These are phyloP conservation scores for Mellivora capensis DNA, from an alignment of 2,113 vertebrate genomes.

Conservation along the genomic window DNA sequence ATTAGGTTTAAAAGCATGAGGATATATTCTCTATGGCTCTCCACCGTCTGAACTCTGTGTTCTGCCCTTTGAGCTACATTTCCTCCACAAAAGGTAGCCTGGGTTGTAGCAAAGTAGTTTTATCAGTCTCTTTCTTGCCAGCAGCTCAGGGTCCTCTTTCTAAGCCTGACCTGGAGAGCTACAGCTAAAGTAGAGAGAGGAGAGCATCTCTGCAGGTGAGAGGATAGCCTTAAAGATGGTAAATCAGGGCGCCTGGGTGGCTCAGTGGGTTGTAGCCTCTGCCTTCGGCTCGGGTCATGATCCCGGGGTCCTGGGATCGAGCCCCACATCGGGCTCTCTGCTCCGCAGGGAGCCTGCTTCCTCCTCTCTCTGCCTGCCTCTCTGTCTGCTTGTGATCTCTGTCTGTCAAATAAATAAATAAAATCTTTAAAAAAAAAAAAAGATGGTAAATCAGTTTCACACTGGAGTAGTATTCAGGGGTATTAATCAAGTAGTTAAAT, in stretches of 20 bases:
- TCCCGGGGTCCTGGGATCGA: too few relatives aligned
- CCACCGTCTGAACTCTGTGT: not conserved
- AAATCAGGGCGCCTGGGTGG: too few relatives aligned
- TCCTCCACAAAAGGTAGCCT: not conserved
- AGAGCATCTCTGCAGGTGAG: not conserved
- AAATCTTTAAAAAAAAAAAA: too few relatives aligned
- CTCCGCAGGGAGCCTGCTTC: too few relatives aligned
- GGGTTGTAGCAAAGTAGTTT: not conserved
- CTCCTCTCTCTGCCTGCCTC: too few relatives aligned
- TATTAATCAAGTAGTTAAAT: not conserved
- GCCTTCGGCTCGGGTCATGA: too few relatives aligned
- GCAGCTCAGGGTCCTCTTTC: not conserved
- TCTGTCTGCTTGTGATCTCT: too few relatives aligned
- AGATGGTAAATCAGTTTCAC: not conserved
- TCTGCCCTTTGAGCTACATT: not conserved
- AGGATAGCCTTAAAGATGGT: not conserved
- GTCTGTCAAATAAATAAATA: too few relatives aligned
- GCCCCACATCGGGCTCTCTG: too few relatives aligned
- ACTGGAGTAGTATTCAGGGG: not conserved
- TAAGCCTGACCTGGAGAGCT: not conserved
- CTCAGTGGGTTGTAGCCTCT: too few relatives aligned
- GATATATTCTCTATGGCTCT: not conserved
- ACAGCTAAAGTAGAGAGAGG: not conserved
- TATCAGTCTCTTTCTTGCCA: not conserved
- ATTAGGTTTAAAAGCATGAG: not conserved